Conservation (phyloP, 1,140 invertebrate species). For the Gonatopus flavifemur region DNA sequence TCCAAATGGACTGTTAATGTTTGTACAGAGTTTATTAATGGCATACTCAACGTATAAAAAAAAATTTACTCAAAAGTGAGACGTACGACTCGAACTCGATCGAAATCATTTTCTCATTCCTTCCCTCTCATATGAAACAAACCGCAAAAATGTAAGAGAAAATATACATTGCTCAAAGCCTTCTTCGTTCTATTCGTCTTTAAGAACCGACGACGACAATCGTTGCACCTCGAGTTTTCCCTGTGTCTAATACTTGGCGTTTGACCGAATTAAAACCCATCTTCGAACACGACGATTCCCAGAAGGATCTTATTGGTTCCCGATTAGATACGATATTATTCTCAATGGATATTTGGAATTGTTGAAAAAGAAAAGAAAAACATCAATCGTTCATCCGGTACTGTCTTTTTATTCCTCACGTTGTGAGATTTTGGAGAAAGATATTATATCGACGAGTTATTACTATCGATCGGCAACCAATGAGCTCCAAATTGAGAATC, state of each 20-base stretch:
- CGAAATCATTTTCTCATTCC: not conserved
- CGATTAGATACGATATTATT: not conserved
- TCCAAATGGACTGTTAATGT: constrained; percentile 41
- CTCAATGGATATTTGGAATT: not conserved
- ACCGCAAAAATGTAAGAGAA: too few species aligned
- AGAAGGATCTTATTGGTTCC: not conserved
- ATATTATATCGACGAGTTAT: not conserved
- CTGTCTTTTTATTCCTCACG: too few species aligned
- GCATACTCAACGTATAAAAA: constrained; percentile 21
- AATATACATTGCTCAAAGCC: not conserved
- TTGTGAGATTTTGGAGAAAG: too few species aligned
- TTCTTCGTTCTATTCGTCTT: not conserved
- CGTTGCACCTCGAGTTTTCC: not conserved
- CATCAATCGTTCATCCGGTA: too few species aligned
- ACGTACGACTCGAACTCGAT: constrained; percentile 9
- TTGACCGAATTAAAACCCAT: constrained; percentile 10
- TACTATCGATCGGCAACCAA: not conserved
- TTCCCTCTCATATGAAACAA: not conserved
- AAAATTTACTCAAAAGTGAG: too few species aligned
- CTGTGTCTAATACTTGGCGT: not conserved
- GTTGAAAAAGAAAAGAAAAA: constrained; percentile 3
- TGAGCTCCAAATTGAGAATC: constrained; percentile 8
- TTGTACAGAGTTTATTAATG: constrained; percentile 46
- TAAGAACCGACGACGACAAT: too few species aligned
- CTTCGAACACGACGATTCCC: constrained; percentile 9